Evolutionary conservation across 2,113 vertebrate species (phyloP), one percentile per base, ranked within the genome.

Genomic region (Corydoras sp.): DNA sequence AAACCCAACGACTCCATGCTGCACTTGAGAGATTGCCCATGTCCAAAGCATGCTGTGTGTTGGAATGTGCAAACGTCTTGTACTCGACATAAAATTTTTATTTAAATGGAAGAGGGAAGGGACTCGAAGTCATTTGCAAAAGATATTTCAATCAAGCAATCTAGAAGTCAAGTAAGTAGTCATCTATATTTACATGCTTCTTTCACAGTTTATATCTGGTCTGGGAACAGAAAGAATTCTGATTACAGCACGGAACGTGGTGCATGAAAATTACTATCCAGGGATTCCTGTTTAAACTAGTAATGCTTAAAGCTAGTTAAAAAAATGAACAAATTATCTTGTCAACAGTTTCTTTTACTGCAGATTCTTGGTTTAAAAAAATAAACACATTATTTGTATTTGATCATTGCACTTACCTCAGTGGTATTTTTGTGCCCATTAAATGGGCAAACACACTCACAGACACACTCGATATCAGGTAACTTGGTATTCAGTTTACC

Each of bases 81-180:
- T 4, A 12, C 50, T 32, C 49, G 51, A 43, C 43, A 65, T 73
- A 49, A 77, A 71, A 71, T 58, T 66, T 71, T 69, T 54, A 73
- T 67, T 35, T 59, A 8, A 24, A 56, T 1, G 30, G 2, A 55
- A 51, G 4, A 58, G 12, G 5, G n/a, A 58, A 24, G 9, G 4
- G 10, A 15, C 9, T 11, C 4, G 10, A 18, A 43, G 24, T 6
- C 10, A 15, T 53, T 30, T 31, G 8, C 13, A 43, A 6, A 18
- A 50, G 35, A 15, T 32, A n/a, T 65, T 58, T 65, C 24, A 65
- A 72, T 15, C 54, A 35, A 51, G 35, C 8, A 58, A 59, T 50
- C 14, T 32, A 15, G 11, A 65, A 65, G 58, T 49, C 35, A 10
- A 43, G 43, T 15, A 29, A 56, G 10, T 12, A 60, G 51, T 49